A percentile compares a stretch with the other conserved stretches of the same genome.
These are phyloP conservation scores for Oryzaephilus surinamensis DNA, from an alignment of 1,140 invertebrate species.

Conservation along the genomic window DNA sequence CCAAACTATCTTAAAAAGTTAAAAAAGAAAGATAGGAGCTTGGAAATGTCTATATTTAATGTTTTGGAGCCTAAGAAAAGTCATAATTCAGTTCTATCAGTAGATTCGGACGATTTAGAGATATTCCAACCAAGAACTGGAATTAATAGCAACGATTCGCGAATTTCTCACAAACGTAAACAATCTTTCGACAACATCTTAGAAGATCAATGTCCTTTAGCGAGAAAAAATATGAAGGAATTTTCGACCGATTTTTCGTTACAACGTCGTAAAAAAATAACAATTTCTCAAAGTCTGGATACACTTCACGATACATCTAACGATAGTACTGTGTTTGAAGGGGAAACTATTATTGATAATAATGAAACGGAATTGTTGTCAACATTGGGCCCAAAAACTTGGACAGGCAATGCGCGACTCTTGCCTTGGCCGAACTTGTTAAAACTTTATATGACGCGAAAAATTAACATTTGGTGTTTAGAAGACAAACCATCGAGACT, in stretches of 20 bases:
- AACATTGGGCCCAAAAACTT: slow-evolving; percentile 11
- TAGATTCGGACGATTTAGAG: neutral
- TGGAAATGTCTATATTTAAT: no score
- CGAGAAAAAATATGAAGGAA: no score
- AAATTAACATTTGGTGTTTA: slow-evolving; percentile 21
- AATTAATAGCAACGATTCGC: neutral
- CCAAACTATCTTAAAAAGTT: neutral
- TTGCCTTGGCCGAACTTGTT: slow-evolving; percentile 22
- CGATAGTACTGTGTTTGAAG: slow-evolving; percentile 18
- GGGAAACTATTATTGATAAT: slow-evolving; percentile 22
- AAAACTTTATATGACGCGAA: slow-evolving; percentile 11
- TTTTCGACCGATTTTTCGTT: no score
- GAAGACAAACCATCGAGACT: slow-evolving; percentile 11
- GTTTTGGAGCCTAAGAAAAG: no score
- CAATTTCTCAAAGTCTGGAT: no score
- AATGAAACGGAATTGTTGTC: slow-evolving; percentile 15
- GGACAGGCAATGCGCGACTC: slow-evolving; percentile 15
- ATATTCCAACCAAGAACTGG: neutral
- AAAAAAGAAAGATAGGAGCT: neutral
- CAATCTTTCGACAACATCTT: slow-evolving; percentile 12
- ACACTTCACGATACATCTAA: no score
- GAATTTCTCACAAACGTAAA: slow-evolving; percentile 15
- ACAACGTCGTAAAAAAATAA: no score
- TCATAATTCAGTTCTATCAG: no score
- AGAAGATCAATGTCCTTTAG: no score